Conservation (phyloP, 2,888 invertebrate genomes). For the Temnothorax unifasciatus region DNA sequence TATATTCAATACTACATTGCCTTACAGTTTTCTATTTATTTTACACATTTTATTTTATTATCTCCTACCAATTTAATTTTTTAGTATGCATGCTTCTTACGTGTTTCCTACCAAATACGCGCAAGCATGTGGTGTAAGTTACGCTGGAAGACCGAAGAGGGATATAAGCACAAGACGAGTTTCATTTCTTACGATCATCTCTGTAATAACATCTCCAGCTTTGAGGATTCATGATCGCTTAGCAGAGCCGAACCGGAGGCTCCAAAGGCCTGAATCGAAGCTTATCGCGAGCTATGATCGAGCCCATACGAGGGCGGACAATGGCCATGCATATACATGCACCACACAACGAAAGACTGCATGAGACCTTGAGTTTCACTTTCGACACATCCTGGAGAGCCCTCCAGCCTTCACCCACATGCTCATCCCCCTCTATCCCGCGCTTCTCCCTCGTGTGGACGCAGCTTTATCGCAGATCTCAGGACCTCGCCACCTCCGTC, state of each 20-base stretch:
- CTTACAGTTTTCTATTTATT: neutral
- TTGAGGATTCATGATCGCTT: neutral
- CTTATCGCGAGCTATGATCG: slow-evolving; percentile 67
- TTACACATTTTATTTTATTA: neutral
- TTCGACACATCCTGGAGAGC: slow-evolving; percentile 85
- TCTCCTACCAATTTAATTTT: slow-evolving; percentile 40
- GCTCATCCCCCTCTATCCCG: slow-evolving; percentile 80
- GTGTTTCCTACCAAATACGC: slow-evolving; percentile 72
- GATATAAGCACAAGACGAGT: neutral
- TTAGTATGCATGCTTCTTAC: slow-evolving; percentile 76
- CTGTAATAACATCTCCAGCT: neutral
- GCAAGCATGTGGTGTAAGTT: slow-evolving; percentile 30
- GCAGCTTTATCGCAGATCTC: slow-evolving; percentile 73
- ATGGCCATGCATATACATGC: slow-evolving; percentile 45
- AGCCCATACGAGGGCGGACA: slow-evolving; percentile 64
- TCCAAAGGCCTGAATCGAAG: slow-evolving; percentile 59
- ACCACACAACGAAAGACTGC: slow-evolving; percentile 37
- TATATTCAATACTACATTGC: neutral
- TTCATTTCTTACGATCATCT: slow-evolving; percentile 31
- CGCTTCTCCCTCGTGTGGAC: slow-evolving; percentile 70
- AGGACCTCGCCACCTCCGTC: slow-evolving; percentile 79
- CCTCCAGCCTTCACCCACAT: slow-evolving; percentile 85
- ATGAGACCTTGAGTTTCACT: slow-evolving; percentile 84
- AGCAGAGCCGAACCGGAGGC: slow-evolving; percentile 22
- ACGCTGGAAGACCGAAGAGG: neutral